Percentiles rank a stretch among this genome's conserved stretches.
These are phyloP conservation scores for Acheta domesticus DNA, from an alignment of 2,888 invertebrate species.

Conservation along the genomic window DNA sequence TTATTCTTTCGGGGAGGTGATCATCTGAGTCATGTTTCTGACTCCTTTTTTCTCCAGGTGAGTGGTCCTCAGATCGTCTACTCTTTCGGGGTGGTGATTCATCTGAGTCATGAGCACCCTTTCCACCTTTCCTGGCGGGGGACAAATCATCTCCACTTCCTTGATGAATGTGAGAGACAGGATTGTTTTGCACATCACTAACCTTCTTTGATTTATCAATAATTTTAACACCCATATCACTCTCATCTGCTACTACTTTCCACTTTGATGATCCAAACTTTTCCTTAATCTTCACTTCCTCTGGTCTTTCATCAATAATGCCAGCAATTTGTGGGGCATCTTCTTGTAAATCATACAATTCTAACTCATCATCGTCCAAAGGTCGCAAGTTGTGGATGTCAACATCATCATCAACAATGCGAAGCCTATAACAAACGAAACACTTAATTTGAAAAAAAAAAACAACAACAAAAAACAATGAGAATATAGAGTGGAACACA, in stretches of 20 bases:
- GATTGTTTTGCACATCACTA: not conserved
- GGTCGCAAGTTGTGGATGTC: constrained; percentile 60
- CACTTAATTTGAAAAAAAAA: constrained; percentile 35
- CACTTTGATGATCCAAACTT: constrained; percentile 36
- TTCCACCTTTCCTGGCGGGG: constrained; percentile 37
- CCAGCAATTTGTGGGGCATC: constrained; percentile 89
- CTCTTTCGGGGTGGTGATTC: constrained; percentile 41
- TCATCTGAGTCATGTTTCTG: constrained; percentile 29
- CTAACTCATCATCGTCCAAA: constrained; percentile 61
- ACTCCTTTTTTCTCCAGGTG: constrained; percentile 25
- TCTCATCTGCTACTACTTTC: constrained; percentile 36
- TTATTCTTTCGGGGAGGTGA: constrained; percentile 23
- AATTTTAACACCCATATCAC: constrained; percentile 35
- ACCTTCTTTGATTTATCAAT: constrained; percentile 26
- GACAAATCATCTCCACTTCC: constrained; percentile 40
- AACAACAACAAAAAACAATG: not conserved
- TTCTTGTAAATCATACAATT: constrained; percentile 70
- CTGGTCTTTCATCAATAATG: constrained; percentile 77
- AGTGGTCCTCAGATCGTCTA: constrained; percentile 26
- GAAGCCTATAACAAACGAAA: constrained; percentile 58
- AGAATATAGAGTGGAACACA: no score
- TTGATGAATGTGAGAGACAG: constrained; percentile 30
- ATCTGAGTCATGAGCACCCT: constrained; percentile 40
- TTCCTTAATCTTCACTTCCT: constrained; percentile 52
- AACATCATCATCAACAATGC: constrained; percentile 83